A percentile compares a stretch with the other conserved stretches of the same genome.
phyloP scores from a whole-genome alignment of 2,113 vertebrate genomes.

The Noctilio leporinus region DNA sequence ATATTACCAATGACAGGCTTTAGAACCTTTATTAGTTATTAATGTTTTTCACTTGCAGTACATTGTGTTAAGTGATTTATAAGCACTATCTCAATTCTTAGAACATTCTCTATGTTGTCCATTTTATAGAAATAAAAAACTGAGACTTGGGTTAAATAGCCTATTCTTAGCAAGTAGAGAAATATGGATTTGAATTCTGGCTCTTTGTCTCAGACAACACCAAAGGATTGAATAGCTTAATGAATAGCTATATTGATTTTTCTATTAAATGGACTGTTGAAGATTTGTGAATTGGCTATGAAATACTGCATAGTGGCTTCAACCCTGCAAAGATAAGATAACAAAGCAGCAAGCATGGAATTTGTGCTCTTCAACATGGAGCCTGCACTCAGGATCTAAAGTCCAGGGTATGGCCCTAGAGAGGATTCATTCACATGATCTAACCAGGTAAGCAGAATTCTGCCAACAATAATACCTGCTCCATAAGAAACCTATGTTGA shows the following conservation, averaged over 20 bases:
- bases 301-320: accelerated
- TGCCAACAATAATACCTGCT: accelerated
- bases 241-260: not conserved
- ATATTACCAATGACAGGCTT: not conserved
- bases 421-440: accelerated
- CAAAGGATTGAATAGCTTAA: accelerated
- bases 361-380: accelerated
- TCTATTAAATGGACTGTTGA: not conserved
- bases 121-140: not conserved
- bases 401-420: not conserved
- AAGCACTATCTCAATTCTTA: not conserved
- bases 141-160: not conserved
- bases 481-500: not conserved
- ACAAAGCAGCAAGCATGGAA: not conserved
- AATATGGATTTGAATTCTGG: not conserved
- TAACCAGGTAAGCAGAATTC: not conserved
- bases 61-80: not conserved
- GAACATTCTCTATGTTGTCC: not conserved
- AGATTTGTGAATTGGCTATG: too few species aligned
- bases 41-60: not conserved
- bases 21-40: not conserved
- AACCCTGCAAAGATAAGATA: not conserved
- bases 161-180: not conserved
- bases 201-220: not conserved
- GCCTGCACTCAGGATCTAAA: not conserved